phyloP scores from a whole-genome alignment of 2,797 vertebrate species.

The Sebastiscus albofasciatus region DNA sequence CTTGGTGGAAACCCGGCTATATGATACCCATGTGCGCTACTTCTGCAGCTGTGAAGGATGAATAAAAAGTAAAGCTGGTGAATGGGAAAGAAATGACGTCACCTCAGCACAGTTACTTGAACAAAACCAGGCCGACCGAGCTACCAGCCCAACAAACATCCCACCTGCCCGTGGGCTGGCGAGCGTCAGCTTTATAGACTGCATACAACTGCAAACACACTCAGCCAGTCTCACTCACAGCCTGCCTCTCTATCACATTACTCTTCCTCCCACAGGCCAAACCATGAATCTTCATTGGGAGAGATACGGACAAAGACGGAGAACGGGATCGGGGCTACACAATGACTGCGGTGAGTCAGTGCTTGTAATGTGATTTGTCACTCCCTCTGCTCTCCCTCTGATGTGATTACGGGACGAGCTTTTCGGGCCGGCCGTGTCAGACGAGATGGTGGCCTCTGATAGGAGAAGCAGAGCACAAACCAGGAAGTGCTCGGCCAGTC shows the following conservation, averaged over 20 bases:
- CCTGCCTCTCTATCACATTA: conserved; percentile 64
- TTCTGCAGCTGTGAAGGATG: neutral
- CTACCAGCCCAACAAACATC: neutral
- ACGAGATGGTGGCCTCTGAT: conserved; percentile 63
- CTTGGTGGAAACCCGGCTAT: too few species aligned
- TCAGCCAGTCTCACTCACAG: conserved; percentile 30
- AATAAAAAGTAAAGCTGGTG: neutral
- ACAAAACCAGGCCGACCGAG: neutral
- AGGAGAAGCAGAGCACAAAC: conserved; percentile 56
- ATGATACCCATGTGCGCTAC: fast-evolving
- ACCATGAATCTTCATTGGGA: conserved; percentile 75
- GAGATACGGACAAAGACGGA: conserved; percentile 59
- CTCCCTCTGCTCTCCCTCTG: conserved; percentile 63
- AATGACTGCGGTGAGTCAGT: conserved; percentile 67
- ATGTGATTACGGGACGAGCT: conserved; percentile 75
- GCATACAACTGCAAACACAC: conserved; percentile 28
- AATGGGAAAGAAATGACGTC: neutral
- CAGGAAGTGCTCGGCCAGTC: conserved; percentile 67
- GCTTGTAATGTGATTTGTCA: conserved; percentile 79
- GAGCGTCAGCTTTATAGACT: conserved; percentile 8
- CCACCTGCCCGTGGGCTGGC: conserved; percentile 5
- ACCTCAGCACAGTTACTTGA: neutral
- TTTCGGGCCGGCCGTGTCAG: conserved; percentile 51
- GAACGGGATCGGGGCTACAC: conserved; percentile 51
- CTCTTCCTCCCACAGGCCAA: conserved; percentile 59